phyloP scores from a whole-genome alignment of 2,113 vertebrate genomes.

The Megaceryle torquata region DNA sequence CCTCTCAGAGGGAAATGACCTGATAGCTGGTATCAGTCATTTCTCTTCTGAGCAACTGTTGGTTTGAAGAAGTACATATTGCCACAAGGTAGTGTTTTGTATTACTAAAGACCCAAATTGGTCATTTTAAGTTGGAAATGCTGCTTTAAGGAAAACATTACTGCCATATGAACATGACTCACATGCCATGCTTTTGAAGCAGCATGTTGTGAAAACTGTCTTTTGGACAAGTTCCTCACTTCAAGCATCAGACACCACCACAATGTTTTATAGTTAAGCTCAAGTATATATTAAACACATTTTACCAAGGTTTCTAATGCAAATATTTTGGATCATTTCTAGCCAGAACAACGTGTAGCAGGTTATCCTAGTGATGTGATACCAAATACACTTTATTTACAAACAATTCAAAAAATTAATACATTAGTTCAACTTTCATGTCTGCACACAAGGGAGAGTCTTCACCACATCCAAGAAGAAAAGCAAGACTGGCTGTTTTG shows the following conservation, averaged over 20 bases:
- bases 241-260: fast-evolving
- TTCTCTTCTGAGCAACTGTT: background rate
- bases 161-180: background rate
- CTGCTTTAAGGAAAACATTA: background rate
- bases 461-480: background rate
- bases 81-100: background rate
- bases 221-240: background rate
- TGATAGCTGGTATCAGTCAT: background rate
- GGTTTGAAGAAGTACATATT: background rate
- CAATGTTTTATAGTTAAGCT: background rate
- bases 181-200: background rate
- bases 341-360: background rate
- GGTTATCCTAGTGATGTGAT: background rate
- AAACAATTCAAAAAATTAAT: background rate
- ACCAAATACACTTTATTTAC: conserved; percentile 57
- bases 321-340: background rate
- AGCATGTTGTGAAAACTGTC: background rate
- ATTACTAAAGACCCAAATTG: background rate
- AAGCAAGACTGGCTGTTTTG: background rate
- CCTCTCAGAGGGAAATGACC: background rate
- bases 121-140: background rate
- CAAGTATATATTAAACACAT: background rate
- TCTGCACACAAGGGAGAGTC: background rate
- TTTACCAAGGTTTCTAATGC: background rate
- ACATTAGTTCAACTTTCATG: background rate